phyloP scores from a whole-genome alignment of 1,140 invertebrate genomes.

The Drosophila pachea region DNA sequence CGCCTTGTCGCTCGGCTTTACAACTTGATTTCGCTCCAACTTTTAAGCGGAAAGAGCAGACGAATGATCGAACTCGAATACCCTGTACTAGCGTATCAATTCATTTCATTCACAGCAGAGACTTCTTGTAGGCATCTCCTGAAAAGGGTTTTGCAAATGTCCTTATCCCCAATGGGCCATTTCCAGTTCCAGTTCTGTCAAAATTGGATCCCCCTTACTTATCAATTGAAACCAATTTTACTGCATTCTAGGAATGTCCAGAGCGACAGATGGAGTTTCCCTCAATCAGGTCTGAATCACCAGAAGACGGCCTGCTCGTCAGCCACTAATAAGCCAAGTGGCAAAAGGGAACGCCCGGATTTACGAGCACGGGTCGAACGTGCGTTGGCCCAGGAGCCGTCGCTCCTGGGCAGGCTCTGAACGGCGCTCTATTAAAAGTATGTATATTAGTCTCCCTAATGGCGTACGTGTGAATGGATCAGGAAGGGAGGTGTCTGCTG shows the following conservation, averaged over 20 bases:
- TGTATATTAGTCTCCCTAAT: conserved; percentile 69
- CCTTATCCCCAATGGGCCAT: too few species aligned
- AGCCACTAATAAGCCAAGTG: conserved; percentile 39
- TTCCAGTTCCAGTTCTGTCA: too few species aligned
- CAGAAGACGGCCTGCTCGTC: not conserved
- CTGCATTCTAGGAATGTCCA: too few species aligned
- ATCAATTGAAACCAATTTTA: too few species aligned
- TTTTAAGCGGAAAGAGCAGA: not conserved
- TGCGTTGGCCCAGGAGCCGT: too few species aligned
- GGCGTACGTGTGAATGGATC: conserved; percentile 64
- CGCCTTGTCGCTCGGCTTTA: not conserved
- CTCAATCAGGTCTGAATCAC: not conserved
- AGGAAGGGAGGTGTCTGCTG: conserved; percentile 34
- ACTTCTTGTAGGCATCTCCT: too few species aligned
- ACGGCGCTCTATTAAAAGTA: conserved; percentile 43
- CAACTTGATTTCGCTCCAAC: not conserved
- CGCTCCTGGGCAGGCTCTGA: conserved; percentile 2
- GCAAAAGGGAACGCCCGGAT: conserved; percentile 14
- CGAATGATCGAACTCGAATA: not conserved
- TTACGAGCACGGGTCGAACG: conserved; percentile 30
- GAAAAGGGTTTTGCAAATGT: too few species aligned
- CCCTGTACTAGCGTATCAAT: too few species aligned
- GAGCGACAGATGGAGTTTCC: conserved; percentile 13
- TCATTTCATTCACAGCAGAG: too few species aligned
- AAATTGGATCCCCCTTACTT: too few species aligned